Percentiles rank a stretch among this genome's conserved stretches.
Conservation (phyloP, 2,888 invertebrate genomes). For the Halictus ligatus region DNA sequence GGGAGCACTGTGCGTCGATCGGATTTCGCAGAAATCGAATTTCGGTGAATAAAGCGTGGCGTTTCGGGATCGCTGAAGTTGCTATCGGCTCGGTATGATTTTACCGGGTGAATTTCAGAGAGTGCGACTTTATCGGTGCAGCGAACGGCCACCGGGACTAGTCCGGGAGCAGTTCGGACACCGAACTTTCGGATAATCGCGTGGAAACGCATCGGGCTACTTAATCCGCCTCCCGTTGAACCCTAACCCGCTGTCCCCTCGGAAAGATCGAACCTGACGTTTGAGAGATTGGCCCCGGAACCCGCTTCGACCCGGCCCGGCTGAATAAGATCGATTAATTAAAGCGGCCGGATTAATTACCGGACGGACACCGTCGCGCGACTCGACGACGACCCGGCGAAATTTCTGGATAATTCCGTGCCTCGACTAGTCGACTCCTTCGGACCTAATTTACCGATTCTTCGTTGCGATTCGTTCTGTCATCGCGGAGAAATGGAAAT, state of each 20-base stretch:
- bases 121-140: not conserved
- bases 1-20: no score
- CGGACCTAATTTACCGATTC: not conserved
- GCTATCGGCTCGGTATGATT: not conserved
- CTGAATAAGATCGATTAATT: conserved; percentile 31
- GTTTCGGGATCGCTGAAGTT: not conserved
- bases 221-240: conserved; percentile 43
- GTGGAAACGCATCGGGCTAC: conserved; percentile 43
- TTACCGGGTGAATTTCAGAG: not conserved
- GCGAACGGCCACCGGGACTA: conserved; percentile 25
- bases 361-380: not conserved
- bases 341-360: not conserved
- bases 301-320: conserved; percentile 1
- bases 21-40: not conserved
- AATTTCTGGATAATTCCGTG: not conserved
- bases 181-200: conserved; percentile 51
- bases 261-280: conserved; percentile 30
- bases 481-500: not conserved
- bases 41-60: not conserved
- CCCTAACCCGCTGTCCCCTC: not conserved
- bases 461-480: not conserved
- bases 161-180: conserved; percentile 35
- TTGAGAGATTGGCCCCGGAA: conserved; percentile 35
- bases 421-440: not conserved
- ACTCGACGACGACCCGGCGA: not conserved